Evolutionary conservation across 2,113 vertebrate species (phyloP), one percentile per base, ranked within the genome.

Genomic region (Sarotherodon lohbergeri): DNA sequence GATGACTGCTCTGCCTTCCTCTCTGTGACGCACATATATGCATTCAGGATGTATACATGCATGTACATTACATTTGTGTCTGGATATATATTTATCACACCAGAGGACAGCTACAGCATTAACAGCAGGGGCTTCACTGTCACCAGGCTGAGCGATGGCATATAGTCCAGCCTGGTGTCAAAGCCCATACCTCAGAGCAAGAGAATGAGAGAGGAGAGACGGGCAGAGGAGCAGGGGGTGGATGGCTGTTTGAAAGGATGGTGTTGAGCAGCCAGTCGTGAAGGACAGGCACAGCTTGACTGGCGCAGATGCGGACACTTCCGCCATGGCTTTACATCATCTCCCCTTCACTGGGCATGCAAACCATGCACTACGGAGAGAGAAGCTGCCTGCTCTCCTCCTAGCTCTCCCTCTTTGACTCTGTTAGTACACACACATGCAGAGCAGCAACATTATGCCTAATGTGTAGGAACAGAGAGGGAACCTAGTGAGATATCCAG

Each of bases 301-400:
- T 97, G 96, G 97, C 97, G 96, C 96, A 95, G 94, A 97, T 96
- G 97, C 96, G 96, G 97, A 96, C 96, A 96, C 96, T 96, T 96
- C 95, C 95, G 94, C 82, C 8, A 90, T 78, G 95, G 96, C 96
- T 97, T 96, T 98, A 97, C 90, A 99, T 99, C 98, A 98, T 98
- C 96, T 97, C 93, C 97, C 97, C 97, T 98, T 97, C 95, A 55
- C 57, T 98, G 97, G 92, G 94, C 95, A 91, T 92, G 89, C 94
- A 95, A 92, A 91, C 93, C 91, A 90, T 56, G 73, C 85, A 56
- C 90, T 81, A 86, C n/a, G 36, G 66, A 83, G 85, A 80, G 79
- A 78, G 87, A 68, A 68, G 82, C 83, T 79, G 80, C 84, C 73
- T 94, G 95, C 95, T 96, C 82, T 41, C 59, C 22, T 95, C 95